Base-by-base conservation (phyloP, 2,888 invertebrate species). In the Rapana venosa region DNA sequence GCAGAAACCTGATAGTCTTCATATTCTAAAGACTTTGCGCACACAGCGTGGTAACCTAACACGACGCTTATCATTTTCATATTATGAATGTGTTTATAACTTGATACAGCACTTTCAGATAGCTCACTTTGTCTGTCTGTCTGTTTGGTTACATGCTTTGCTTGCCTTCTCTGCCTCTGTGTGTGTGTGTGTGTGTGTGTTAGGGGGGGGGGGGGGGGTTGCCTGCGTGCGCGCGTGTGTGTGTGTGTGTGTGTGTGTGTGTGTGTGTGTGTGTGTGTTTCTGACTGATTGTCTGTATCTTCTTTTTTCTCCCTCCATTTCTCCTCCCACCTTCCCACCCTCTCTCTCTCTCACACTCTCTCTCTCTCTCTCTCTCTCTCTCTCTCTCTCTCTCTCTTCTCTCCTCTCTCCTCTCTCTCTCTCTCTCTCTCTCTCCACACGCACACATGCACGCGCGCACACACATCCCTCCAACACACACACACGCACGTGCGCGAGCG, bases 231-330 rank as follows among this genome's bases (percentile, higher is more conserved):
- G 74, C n/a, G 74, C n/a, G 74, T 74, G 30, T 74, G 74, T 74
- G 74, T 74, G 74, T n/a, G 83, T 36, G 83, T 83, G 36, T 83
- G 83, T 83, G 83, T 83, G 36, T 83, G 36, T 36, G 83, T 20
- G 36, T 36, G 47, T 35, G 83, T 36, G 83, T 5, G 83, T 11
- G 56, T 17, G 83, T 17, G 36, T 17, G 83, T 17, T 35, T 17
- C 17, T 35, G 83, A 11, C 11, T 35, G 83, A 5, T 26, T 17
- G 15, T 61, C 61, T 61, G 61, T 61, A 13, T 13, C 61, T 61
- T 1, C 22, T 22, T 61, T 1, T 35, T n/a, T 74, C 1, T 8
- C 26, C 61, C 17, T 61, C 61, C 61, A 61, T 61, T 17, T 17
- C n/a, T n/a, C n/a, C n/a, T n/a, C n/a, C n/a, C n/a, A n/a, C n/a